Base-by-base conservation (phyloP, 2,797 vertebrate genomes). In the Acrocephalus scirpaceus region DNA sequence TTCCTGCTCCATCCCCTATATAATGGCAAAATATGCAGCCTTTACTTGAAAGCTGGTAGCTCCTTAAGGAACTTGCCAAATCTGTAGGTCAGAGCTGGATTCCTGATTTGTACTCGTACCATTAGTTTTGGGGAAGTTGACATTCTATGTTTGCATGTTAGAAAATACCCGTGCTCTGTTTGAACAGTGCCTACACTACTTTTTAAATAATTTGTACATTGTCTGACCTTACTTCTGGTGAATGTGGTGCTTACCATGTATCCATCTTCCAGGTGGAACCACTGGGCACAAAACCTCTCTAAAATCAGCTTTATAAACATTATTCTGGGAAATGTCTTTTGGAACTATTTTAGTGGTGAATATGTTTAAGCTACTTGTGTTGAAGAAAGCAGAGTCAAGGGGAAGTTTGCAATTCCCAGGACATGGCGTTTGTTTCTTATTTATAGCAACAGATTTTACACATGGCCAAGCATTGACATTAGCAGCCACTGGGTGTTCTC, bases 401-500 rank as follows among this genome's bases (percentile, higher is more conserved):
- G 23, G 26, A 83, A 67, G 45, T 38, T 67, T 91, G 61, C 62
- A 78, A n/a, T 80, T 79, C 61, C 61, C 65, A 32, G 73, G 42
- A 38, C n/a, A 19, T 0, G 0, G 42, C 8, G 17, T 81, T 88
- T 23, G 30, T 74, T 93, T 64, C 73, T 92, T 88, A 65, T 77
- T 93, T 93, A 90, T 86, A 76, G 65, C 36, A 90, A 57, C 64
- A 23, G 54, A 58, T 86, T 86, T 86, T 92, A 80, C 69, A 86
- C 53, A 5, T 14, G 34, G 61, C 65, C 84, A 51, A 60, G 69
- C 83, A 84, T 1, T 86, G 83, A 74, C 76, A 74, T 76, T 40
- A 82, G 60, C 91, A 92, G 64, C 27, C 82, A 62, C 29, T 71
- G 53, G 32, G 21, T 78, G 29, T 80, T 90, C 73, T 80, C 77